Conservation (phyloP, 23 tunicate genomes). For the Halocynthia aurantium region DNA sequence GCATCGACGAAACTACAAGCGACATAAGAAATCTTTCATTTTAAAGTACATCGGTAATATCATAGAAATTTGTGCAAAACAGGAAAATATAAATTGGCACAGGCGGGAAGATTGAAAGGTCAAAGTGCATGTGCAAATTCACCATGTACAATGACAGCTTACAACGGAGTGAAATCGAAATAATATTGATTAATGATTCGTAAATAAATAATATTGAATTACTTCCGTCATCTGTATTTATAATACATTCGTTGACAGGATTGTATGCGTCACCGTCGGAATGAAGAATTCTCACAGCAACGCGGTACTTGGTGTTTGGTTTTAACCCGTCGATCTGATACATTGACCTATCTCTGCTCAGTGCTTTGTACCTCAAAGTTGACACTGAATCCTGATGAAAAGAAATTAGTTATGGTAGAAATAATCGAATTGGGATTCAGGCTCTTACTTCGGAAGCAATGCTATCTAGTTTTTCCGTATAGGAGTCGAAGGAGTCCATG, state of each 20-base stretch:
- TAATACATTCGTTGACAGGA: neutral
- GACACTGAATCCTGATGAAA: conserved; percentile 15
- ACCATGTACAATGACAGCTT: neutral
- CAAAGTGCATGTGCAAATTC: neutral
- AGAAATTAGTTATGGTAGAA: neutral
- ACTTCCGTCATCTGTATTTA: conserved; percentile 49
- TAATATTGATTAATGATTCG: no score
- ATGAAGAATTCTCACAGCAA: conserved; percentile 34
- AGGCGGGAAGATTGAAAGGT: neutral
- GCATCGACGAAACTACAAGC: no score
- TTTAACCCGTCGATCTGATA: conserved; percentile 15
- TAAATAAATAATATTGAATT: neutral
- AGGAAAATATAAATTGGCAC: no score
- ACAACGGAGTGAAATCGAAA: no score
- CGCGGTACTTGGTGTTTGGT: conserved; percentile 49
- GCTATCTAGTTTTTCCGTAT: conserved; percentile 46
- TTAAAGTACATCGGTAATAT: no score
- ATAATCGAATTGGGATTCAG: neutral
- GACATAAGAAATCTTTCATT: no score
- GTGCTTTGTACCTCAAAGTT: conserved; percentile 31
- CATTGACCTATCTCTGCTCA: conserved; percentile 19
- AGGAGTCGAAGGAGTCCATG: conserved; percentile 28
- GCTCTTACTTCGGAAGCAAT: neutral
- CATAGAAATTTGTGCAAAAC: no score
- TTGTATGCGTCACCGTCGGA: conserved; percentile 33